Evolutionary conservation across 2,113 vertebrate species (phyloP).

Genomic region (Malurus alboscapulatus): DNA sequence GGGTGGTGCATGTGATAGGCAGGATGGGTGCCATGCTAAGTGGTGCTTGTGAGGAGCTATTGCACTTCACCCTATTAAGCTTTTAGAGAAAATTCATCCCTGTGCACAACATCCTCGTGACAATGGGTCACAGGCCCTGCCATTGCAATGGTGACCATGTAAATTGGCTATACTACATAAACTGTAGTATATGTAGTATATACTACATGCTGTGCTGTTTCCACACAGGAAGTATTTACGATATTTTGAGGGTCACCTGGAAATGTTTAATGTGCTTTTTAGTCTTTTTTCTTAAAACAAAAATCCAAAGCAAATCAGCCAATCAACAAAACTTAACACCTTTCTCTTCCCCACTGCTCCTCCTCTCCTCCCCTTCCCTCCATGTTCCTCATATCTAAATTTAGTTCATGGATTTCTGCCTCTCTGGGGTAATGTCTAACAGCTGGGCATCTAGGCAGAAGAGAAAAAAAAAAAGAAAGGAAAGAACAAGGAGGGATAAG

Average conservation of each 20-base stretch:
- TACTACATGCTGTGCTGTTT: too few relatives aligned
- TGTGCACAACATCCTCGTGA: neutral
- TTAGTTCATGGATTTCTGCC: neutral
- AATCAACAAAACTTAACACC: accelerated
- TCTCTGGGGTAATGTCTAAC: neutral
- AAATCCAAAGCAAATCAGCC: neutral
- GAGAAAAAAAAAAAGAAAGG: neutral
- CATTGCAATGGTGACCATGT: neutral
- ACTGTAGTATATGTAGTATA: too few relatives aligned
- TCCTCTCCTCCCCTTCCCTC: accelerated
- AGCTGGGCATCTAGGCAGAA: neutral
- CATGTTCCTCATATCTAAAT: neutral
- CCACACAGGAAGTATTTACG: neutral
- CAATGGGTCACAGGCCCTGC: neutral
- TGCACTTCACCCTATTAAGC: neutral
- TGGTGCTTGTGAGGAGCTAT: neutral
- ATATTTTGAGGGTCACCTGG: neutral
- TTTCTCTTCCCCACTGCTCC: accelerated
- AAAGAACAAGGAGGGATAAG: neutral
- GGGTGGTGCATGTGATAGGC: neutral
- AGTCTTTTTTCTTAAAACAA: neutral
- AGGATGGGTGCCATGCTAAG: neutral
- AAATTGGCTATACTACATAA: neutral
- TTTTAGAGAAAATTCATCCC: neutral
- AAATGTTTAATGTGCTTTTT: neutral